Evolutionary conservation across 2,888 invertebrate species (phyloP), one percentile per base, ranked within the genome.

Genomic region (Holacanthella duospinosa): DNA sequence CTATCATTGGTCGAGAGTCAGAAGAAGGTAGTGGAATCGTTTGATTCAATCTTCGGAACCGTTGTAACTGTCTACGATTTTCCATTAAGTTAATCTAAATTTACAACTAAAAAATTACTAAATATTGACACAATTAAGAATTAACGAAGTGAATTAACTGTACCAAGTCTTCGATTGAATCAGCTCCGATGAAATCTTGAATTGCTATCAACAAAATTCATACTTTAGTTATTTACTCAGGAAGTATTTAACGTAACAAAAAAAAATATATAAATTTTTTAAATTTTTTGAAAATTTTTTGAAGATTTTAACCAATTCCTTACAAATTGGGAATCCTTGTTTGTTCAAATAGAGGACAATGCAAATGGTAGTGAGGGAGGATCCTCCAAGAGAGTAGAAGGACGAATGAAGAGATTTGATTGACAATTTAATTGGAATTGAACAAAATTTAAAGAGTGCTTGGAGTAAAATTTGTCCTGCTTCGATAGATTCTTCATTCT

Each of bases 371-470:
- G 91, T 92, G 27, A 91, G 79, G 0, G 90, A 91, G 75, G 91
- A 89, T 9, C 91, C 91, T 1, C 91, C 91, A 44, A 91, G 80
- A 71, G 88, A 85, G 75, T 87, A 92, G 77, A 91, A 92, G 72
- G 89, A 89, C 0, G 86, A 83, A 19, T 83, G 78, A 0, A 83
- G 75, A 0, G 83, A 82, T 6, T 90, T 77, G 0, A 81, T 80
- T 1, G 82, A 80, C 9, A 43, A 26, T 3, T 87, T 79, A 0
- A 82, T 80, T 0, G 86, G 82, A 29, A 67, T 67, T 3, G 75
- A 75, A 29, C 77, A 81, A 0, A 89, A 86, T 1, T 83, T 81
- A 0, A 86, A 86, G 0, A 91, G 83, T 0, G 87, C 89, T 74
- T 86, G 84, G 74, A 91, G 87, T 0, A 92, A 80, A 28, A 83